Base-by-base conservation (phyloP, 2,113 vertebrate species). In the Andinoacara biseriatus region DNA sequence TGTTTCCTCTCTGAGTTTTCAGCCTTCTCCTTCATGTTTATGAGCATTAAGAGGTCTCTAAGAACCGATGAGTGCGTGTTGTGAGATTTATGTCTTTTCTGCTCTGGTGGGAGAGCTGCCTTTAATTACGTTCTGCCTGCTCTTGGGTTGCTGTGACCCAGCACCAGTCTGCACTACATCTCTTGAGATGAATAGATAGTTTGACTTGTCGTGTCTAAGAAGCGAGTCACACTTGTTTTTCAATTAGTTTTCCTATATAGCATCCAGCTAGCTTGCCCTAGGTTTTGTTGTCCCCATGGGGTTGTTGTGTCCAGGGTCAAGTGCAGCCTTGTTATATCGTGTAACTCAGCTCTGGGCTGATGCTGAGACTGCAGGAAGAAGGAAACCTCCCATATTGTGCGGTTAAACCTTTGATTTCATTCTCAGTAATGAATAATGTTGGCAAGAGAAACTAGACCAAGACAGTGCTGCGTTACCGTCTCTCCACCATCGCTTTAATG, bases 121-220 rank as follows among this genome's bases (percentile, higher is more conserved):
- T 92, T 80, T 93, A 95, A 95, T 96, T 94, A 92, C 26, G 7
- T 82, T 84, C 80, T 74, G 84, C 74, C 83, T 81, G 84, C 78
- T 88, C 74, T 56, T 1, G 82, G 95, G 95, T 96, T 95, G 93
- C 91, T 80, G 90, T 96, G 95, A 96, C 95, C 95, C 88, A 93
- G 91, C 81, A 87, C 62, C 88, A 81, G 87, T 57, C 87, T 84
- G 60, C 58, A 10, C 81, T 86, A 5, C 2, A 77, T 85, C 94
- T 91, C 89, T n/a, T 18, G 74, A 86, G 89, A 92, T 90, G 86
- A 90, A 93, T 90, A 80, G 89, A 93, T 91, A 86, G 86, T 91
- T 92, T 84, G 52, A 87, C 91, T 91, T 90, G 91, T 91, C 82
- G 31, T 87, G 87, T 90, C 88, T 85, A 78, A 89, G 75, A 85